Percentiles rank a stretch among this genome's conserved stretches.
These are phyloP conservation scores for Timema podura DNA, from an alignment of 2,888 invertebrate genomes.

Conservation along the genomic window DNA sequence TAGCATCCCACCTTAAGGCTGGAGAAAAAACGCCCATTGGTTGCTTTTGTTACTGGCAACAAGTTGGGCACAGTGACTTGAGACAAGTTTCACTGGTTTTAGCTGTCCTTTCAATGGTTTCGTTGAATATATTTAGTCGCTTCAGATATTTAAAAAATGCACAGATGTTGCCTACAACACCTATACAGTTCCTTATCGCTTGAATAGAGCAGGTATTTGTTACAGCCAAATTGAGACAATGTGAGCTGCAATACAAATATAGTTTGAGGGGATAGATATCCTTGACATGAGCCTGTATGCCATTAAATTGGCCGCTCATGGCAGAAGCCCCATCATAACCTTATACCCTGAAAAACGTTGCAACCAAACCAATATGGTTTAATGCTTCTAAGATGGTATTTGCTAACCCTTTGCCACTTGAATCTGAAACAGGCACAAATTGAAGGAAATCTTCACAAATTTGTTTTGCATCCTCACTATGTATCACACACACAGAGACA, in stretches of 20 bases:
- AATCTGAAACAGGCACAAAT: conserved; percentile 34
- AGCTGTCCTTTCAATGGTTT: background rate
- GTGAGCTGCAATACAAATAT: conserved; percentile 36
- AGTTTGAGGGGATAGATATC: conserved; percentile 26
- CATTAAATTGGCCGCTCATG: conserved; percentile 35
- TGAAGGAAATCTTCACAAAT: conserved; percentile 34
- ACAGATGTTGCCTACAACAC: conserved; percentile 17
- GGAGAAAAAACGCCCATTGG: background rate
- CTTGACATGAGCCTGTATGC: conserved; percentile 30
- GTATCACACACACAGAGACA: conserved; percentile 37
- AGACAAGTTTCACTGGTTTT: conserved; percentile 1
- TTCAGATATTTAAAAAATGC: conserved; percentile 7
- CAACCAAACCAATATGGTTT: conserved; percentile 30
- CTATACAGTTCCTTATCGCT: conserved; percentile 33
- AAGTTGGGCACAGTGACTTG: conserved; percentile 11
- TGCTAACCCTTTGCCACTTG: conserved; percentile 31
- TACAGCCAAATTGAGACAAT: conserved; percentile 36
- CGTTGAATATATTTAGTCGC: conserved; percentile 7
- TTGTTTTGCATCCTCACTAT: conserved; percentile 19
- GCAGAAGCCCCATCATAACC: conserved; percentile 35
- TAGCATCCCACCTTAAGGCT: too few relatives aligned
- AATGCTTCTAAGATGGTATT: conserved; percentile 30
- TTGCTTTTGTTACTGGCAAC: background rate
- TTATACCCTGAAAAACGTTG: conserved; percentile 33
- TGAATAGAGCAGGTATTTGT: conserved; percentile 29